Evolutionary conservation across 2,888 invertebrate genomes (phyloP).

Genomic region (Calliopum simillimum): DNA sequence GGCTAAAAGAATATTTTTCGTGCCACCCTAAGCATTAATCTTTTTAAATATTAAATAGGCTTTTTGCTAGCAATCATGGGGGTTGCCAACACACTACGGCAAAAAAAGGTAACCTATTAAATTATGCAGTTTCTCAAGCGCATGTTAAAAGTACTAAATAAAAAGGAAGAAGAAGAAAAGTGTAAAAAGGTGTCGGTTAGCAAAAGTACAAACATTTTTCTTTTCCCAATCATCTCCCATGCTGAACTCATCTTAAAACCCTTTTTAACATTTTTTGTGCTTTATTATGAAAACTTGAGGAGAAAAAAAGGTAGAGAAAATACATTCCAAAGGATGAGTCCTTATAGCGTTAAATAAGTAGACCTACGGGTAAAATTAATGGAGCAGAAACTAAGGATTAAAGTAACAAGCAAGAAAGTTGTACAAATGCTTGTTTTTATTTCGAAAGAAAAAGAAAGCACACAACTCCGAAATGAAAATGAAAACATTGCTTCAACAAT

Average conservation of each 20-base stretch:
- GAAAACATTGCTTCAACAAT: neutral
- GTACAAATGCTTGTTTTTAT: neutral
- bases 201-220: neutral
- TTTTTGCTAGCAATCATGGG: no score
- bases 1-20: no score
- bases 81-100: no score
- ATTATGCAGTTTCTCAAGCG: constrained; percentile 1
- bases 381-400: constrained; percentile 57
- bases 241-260: neutral
- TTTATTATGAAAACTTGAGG: no score
- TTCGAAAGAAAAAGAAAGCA: constrained; percentile 22
- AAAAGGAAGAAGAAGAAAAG: neutral
- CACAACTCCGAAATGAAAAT: neutral
- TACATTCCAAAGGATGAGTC: constrained; percentile 8
- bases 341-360: constrained; percentile 57
- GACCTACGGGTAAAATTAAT: constrained; percentile 63
- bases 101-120: constrained; percentile 2
- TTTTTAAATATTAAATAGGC: no score
- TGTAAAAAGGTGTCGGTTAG: neutral
- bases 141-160: constrained; percentile 3
- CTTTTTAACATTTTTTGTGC: neutral
- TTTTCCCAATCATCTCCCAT: neutral
- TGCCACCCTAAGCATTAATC: no score
- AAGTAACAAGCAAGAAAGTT: constrained; percentile 35
- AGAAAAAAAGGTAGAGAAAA: no score